phyloP scores from a whole-genome alignment of 1,140 invertebrate species.

The Chironomus tepperi region DNA sequence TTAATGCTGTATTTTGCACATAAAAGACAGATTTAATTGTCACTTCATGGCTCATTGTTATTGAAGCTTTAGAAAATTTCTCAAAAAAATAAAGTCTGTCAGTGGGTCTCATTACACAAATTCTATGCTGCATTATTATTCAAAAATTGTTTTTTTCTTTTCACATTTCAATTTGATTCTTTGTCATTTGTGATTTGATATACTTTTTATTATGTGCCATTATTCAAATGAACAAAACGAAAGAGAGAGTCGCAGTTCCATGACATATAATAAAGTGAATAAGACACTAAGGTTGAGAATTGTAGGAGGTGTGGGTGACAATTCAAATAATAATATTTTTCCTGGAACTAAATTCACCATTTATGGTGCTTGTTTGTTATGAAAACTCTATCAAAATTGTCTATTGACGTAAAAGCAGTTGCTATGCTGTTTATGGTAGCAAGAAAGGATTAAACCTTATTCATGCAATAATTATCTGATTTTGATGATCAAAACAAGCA shows the following conservation, averaged over 20 bases:
- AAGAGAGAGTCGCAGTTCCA: background rate
- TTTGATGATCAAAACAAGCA: background rate
- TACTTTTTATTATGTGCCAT: background rate
- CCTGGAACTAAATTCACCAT: no score
- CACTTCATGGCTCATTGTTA: background rate
- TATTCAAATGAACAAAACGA: background rate
- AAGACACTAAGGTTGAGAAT: background rate
- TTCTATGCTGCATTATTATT: no score
- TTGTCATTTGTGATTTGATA: background rate
- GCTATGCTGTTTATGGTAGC: no score
- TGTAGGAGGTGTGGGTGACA: background rate
- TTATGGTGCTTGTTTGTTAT: no score
- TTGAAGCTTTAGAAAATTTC: no score
- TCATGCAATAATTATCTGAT: background rate
- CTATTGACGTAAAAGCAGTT: no score
- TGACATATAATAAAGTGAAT: background rate
- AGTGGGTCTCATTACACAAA: background rate
- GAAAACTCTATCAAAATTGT: no score
- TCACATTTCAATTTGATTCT: background rate
- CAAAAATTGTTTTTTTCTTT: background rate
- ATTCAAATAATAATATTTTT: no score
- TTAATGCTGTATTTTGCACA: background rate
- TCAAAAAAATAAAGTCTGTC: background rate
- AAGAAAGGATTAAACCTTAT: background rate
- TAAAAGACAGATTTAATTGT: background rate